phyloP scores from a whole-genome alignment of 1,140 invertebrate species.

The Myzus persicae region DNA sequence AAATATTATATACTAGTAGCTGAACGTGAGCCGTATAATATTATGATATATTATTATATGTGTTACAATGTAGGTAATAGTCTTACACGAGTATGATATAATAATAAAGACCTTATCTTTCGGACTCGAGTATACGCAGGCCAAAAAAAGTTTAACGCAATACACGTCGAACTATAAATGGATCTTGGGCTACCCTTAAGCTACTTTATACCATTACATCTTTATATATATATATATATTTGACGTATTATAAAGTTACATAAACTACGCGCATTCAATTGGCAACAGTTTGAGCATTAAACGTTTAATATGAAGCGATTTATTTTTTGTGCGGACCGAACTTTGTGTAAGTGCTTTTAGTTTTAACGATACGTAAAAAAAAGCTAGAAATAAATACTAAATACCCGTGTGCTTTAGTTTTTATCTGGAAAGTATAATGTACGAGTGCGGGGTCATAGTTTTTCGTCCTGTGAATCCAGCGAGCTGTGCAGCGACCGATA shows the following conservation, averaged over 20 bases:
- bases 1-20: background rate
- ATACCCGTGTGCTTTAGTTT: background rate
- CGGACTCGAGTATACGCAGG: background rate
- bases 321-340: conserved; percentile 16
- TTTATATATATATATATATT: background rate
- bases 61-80: background rate
- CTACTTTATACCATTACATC: background rate
- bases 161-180: background rate
- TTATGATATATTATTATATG: background rate
- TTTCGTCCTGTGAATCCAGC: background rate
- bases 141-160: background rate
- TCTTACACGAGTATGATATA: background rate
- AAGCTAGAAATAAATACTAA: background rate
- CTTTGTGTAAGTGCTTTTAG: conserved; percentile 30
- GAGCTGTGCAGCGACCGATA: background rate
- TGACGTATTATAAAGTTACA: conserved; percentile 23
- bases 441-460: background rate
- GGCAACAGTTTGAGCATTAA: conserved; percentile 27
- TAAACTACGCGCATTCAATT: conserved; percentile 23
- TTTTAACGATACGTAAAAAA: conserved; percentile 32
- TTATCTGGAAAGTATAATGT: background rate
- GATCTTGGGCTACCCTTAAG: background rate
- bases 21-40: background rate
- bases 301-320: conserved; percentile 15
- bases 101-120: conserved; percentile 40